Conservation (phyloP, 2,888 invertebrate species). For the Cylindroiulus punctatus region DNA sequence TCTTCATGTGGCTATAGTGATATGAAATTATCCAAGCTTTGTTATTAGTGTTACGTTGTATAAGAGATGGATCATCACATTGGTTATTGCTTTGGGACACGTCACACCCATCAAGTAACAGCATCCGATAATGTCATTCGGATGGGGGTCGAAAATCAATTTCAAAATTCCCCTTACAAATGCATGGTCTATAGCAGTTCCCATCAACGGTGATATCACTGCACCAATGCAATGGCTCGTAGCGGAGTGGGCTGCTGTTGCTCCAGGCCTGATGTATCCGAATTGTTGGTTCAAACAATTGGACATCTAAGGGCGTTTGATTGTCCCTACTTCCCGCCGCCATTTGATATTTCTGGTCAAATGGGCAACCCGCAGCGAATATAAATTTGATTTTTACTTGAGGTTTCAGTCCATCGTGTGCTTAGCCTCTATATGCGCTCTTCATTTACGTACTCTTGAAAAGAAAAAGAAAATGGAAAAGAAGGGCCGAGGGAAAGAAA, state of each 20-base stretch:
- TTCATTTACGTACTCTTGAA: neutral
- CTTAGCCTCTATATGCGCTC: neutral
- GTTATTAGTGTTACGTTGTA: too few relatives aligned
- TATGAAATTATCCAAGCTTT: too few relatives aligned
- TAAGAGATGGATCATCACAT: neutral
- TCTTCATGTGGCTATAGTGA: too few relatives aligned
- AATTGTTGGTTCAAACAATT: conserved; percentile 26
- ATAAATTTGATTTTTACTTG: conserved; percentile 24
- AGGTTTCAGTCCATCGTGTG: neutral
- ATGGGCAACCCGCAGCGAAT: conserved; percentile 42
- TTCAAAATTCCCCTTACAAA: neutral
- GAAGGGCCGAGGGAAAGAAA: neutral
- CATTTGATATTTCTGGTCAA: conserved; percentile 33
- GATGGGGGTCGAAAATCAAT: neutral
- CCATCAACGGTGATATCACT: neutral
- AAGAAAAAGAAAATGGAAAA: neutral
- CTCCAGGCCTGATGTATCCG: conserved; percentile 1
- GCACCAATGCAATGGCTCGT: neutral
- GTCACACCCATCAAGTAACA: neutral
- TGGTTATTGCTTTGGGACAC: neutral
- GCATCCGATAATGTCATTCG: neutral
- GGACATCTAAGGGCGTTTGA: neutral
- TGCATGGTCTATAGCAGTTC: neutral
- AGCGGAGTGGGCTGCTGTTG: neutral
- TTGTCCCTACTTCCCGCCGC: conserved; percentile 15